These are phyloP conservation scores for Cynopterus sphinx DNA, from an alignment of 2,797 vertebrate genomes.

Conservation along the genomic window DNA sequence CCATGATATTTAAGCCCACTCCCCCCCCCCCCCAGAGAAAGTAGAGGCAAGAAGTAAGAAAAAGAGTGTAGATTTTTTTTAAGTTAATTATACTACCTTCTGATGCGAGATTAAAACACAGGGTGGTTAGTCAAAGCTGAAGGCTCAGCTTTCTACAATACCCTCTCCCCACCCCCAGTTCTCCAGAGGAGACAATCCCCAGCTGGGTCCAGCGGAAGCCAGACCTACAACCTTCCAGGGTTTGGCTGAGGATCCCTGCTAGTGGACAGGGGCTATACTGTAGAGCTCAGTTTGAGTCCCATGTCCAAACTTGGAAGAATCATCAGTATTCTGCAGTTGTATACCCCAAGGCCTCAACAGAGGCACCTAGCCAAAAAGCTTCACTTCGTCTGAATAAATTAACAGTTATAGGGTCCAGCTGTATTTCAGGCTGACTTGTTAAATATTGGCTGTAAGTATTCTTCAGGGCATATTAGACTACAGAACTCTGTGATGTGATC, in stretches of 20 bases:
- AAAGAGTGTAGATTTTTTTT: neutral
- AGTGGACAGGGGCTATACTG: slow-evolving; percentile 73
- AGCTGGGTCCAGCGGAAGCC: slow-evolving; percentile 73
- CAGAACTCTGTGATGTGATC: slow-evolving; percentile 50
- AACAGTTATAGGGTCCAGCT: slow-evolving; percentile 79
- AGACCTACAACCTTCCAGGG: slow-evolving; percentile 72
- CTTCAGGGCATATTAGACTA: slow-evolving; percentile 57
- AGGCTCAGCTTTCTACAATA: slow-evolving; percentile 13
- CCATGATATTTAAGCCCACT: neutral
- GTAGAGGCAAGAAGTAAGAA: neutral
- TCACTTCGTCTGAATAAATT: slow-evolving; percentile 76
- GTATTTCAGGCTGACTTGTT: slow-evolving; percentile 77
- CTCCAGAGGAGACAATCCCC: slow-evolving; percentile 44
- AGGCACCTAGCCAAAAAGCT: slow-evolving; percentile 73
- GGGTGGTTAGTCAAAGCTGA: slow-evolving; percentile 11
- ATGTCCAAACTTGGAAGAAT: slow-evolving; percentile 69
- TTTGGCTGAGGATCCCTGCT: slow-evolving; percentile 58
- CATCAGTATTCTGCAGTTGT: slow-evolving; percentile 79
- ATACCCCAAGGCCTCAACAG: slow-evolving; percentile 60
- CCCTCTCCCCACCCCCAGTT: neutral
- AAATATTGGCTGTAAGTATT: slow-evolving; percentile 76
- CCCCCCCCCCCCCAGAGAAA: neutral
- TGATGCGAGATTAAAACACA: slow-evolving; percentile 37
- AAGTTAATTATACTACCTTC: slow-evolving; percentile 43
- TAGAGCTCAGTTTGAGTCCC: slow-evolving; percentile 69